phyloP scores from a whole-genome alignment of 1,140 invertebrate genomes.

The Drosophila baimaii region DNA sequence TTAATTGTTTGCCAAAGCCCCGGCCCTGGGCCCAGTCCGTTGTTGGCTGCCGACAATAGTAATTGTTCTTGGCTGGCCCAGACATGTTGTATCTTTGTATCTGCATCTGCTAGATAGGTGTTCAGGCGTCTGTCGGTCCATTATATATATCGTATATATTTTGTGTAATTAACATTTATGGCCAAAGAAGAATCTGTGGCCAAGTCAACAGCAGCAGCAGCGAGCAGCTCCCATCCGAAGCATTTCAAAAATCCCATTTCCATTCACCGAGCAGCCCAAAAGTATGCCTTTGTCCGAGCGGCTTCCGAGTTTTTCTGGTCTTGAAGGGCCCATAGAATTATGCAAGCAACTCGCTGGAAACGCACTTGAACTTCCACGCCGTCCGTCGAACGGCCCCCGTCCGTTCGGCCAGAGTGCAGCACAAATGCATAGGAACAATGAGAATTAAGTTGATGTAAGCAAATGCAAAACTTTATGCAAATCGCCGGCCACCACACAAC shows the following conservation, averaged over 20 bases:
- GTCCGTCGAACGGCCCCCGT: constrained; percentile 47
- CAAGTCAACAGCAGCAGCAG: constrained; percentile 15
- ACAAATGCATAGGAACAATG: constrained; percentile 81
- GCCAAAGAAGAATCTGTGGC: constrained; percentile 20
- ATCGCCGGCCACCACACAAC: constrained; percentile 48
- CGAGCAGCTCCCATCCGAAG: constrained; percentile 10
- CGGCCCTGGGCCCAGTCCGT: constrained; percentile 2
- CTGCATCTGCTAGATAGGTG: constrained; percentile 51
- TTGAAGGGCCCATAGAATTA: constrained; percentile 59
- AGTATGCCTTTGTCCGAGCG: constrained; percentile 53
- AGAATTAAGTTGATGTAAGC: constrained; percentile 74
- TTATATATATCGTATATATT: constrained; percentile 30
- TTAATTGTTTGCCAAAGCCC: constrained; percentile 69
- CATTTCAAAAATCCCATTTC: constrained; percentile 44
- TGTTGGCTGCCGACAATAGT: constrained; percentile 8
- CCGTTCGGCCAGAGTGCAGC: constrained; percentile 57
- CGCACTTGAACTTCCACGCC: constrained; percentile 73
- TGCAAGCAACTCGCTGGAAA: constrained; percentile 64
- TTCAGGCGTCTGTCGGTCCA: constrained; percentile 29
- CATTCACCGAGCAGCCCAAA: constrained; percentile 26
- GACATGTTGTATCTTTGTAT: constrained; percentile 78
- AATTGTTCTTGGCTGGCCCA: constrained; percentile 62
- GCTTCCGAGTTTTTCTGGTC: constrained; percentile 33
- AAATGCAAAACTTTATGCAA: constrained; percentile 63
- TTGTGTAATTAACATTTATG: constrained; percentile 78